Percentiles rank a stretch among this genome's conserved stretches.
Conservation (phyloP, 2,797 vertebrate species). For the Squalus acanthias region DNA sequence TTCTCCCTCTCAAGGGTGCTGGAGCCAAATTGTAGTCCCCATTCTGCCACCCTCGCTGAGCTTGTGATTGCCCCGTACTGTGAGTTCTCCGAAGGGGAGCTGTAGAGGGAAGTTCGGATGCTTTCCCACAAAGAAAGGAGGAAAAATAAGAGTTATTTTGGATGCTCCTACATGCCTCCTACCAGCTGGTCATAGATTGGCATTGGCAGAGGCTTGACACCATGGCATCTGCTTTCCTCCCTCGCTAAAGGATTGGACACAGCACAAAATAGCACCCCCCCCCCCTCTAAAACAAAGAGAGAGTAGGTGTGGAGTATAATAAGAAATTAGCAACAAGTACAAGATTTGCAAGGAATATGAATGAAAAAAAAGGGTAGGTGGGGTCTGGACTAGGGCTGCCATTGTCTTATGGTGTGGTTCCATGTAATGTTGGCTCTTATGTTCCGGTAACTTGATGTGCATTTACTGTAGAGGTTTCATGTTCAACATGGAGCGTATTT, state of each 20-base stretch:
- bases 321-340: not conserved
- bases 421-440: not conserved
- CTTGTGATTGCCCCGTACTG: not conserved
- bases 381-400: not conserved
- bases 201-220: not conserved
- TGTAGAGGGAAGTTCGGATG: not conserved
- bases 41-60: not conserved
- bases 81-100: not conserved
- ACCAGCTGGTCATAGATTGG: not conserved
- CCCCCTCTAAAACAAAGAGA: not conserved
- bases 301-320: not conserved
- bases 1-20: not conserved
- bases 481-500: not conserved
- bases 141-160: not conserved
- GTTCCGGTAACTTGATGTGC: not conserved
- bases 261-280: not conserved
- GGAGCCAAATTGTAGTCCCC: not conserved
- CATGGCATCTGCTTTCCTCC: not conserved
- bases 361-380: not conserved
- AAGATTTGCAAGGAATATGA: not conserved
- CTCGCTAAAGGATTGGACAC: not conserved
- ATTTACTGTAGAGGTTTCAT: not conserved
- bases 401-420: not conserved
- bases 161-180: not conserved
- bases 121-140: not conserved